Conservation (phyloP, 2,888 invertebrate species). For the Hyposoter didymator region DNA sequence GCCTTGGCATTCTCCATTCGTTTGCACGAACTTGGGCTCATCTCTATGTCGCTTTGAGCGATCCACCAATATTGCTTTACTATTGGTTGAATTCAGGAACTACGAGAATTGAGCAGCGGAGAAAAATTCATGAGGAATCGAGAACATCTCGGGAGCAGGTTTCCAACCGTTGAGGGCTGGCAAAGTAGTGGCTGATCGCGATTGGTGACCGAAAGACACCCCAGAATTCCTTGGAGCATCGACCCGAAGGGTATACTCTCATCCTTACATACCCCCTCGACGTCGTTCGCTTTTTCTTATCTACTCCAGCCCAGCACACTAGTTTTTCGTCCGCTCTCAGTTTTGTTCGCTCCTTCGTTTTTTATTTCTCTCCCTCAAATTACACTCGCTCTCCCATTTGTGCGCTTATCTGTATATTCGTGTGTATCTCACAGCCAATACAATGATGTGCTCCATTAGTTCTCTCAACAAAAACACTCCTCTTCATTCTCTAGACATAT, state of each 20-base stretch:
- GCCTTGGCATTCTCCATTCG: constrained; percentile 4
- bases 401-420: constrained; percentile 4
- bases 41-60: constrained; percentile 29
- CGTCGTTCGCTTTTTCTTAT: constrained; percentile 62
- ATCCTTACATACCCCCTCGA: constrained; percentile 23
- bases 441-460: constrained; percentile 70
- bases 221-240: constrained; percentile 36
- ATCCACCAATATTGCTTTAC: constrained; percentile 66
- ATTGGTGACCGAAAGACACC: constrained; percentile 40
- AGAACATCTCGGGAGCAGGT: constrained; percentile 18
- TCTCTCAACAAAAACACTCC: constrained; percentile 60
- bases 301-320: constrained; percentile 59
- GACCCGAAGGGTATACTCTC: constrained; percentile 27
- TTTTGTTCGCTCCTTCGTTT: constrained; percentile 48
- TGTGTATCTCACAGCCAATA: constrained; percentile 50
- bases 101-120: constrained; percentile 23
- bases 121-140: constrained; percentile 57
- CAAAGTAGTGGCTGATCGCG: constrained; percentile 38
- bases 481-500: constrained; percentile 1
- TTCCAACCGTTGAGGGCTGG: neutral
- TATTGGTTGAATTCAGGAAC: constrained; percentile 59
- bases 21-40: neutral
- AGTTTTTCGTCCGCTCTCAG: constrained; percentile 27
- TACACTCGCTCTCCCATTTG: constrained; percentile 39
- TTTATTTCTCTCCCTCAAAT: constrained; percentile 40